Evolutionary conservation across 2,888 invertebrate species (phyloP).

Genomic region (Thymelicus lineola): DNA sequence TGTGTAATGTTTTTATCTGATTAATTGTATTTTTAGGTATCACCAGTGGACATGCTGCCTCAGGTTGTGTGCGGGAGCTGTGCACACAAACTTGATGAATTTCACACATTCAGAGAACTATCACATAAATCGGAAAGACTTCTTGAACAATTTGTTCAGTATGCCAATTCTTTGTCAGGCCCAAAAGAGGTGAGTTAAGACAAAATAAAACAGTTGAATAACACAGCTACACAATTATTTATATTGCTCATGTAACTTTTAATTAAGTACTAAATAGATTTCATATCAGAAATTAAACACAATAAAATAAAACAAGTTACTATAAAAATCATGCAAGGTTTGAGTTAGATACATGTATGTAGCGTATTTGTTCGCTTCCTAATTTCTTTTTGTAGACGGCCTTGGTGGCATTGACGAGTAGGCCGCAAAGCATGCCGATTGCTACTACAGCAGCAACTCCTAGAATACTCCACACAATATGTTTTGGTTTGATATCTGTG

Average conservation of each 20-base stretch:
- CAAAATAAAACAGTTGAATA: slow-evolving; percentile 40
- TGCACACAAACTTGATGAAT: slow-evolving; percentile 90
- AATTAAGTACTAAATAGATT: slow-evolving; percentile 36
- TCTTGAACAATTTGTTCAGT: slow-evolving; percentile 90
- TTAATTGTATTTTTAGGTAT: slow-evolving; percentile 85
- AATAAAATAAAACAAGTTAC: slow-evolving; percentile 41
- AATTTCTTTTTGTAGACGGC: slow-evolving; percentile 67
- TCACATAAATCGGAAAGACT: slow-evolving; percentile 91
- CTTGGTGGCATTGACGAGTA: slow-evolving; percentile 68
- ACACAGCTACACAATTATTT: slow-evolving; percentile 40
- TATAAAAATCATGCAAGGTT: slow-evolving; percentile 60
- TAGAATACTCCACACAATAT: slow-evolving; percentile 76
- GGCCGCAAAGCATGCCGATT: slow-evolving; percentile 71
- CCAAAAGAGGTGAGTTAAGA: slow-evolving; percentile 85
- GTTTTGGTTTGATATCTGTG: slow-evolving; percentile 69
- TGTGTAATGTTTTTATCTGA: slow-evolving; percentile 58
- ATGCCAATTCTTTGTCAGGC: slow-evolving; percentile 88
- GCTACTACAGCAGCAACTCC: slow-evolving; percentile 69
- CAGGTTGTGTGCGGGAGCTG: slow-evolving; percentile 92
- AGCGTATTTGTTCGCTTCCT: slow-evolving; percentile 69
- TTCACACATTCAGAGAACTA: slow-evolving; percentile 91
- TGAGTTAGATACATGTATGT: slow-evolving; percentile 64
- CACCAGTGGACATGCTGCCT: slow-evolving; percentile 90
- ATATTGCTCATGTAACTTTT: slow-evolving; percentile 25
- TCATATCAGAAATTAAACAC: slow-evolving; percentile 27